Conservation (phyloP, 2,797 vertebrate species). For the Streptopelia turtur region DNA sequence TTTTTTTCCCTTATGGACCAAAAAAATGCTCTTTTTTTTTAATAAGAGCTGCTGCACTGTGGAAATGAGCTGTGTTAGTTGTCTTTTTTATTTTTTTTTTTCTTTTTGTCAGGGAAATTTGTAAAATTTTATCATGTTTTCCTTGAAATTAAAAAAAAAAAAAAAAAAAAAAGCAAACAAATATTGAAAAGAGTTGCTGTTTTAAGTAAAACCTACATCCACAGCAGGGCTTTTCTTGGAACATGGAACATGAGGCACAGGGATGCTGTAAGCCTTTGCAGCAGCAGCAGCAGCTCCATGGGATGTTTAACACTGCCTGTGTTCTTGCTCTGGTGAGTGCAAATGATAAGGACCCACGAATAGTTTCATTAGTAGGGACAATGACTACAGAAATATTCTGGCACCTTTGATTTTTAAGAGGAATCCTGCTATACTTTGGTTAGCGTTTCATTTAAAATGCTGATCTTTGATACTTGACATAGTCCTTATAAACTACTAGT, state of each 20-base stretch:
- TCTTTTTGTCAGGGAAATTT: not conserved
- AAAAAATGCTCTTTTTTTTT: not conserved
- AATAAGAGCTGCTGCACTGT: not conserved
- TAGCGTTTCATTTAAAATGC: not conserved
- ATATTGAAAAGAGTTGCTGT: not conserved
- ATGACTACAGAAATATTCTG: not conserved
- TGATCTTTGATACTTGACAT: not conserved
- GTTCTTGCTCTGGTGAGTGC: not conserved
- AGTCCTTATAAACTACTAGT: not conserved
- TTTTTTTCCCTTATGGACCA: not conserved
- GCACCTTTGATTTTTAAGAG: not conserved
- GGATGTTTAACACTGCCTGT: rapidly evolving
- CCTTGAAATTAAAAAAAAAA: not conserved
- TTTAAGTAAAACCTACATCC: not conserved
- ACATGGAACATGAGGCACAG: not conserved
- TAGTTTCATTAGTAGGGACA: not conserved
- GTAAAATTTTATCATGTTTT: not conserved
- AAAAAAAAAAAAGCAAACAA: not conserved
- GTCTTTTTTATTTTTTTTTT: too few species aligned
- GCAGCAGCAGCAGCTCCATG: not conserved
- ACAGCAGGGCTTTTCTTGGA: not conserved
- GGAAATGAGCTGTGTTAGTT: not conserved
- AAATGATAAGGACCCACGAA: not conserved
- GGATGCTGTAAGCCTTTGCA: not conserved
- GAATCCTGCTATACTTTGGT: not conserved